These are phyloP conservation scores for Alosa sapidissima DNA, from an alignment of 2,797 vertebrate species.

Conservation along the genomic window DNA sequence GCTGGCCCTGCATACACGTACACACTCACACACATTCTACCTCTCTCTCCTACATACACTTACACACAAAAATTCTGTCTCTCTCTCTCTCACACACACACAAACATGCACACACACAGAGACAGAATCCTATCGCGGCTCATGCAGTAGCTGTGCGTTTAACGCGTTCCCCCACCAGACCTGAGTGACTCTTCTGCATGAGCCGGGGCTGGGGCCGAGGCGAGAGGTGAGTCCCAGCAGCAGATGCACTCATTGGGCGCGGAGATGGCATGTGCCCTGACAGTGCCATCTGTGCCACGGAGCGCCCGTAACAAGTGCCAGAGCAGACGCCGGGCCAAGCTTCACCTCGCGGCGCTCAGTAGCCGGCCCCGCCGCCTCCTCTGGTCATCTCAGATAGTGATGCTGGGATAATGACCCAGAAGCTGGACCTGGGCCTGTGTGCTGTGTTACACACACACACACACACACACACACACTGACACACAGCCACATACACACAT, in stretches of 20 bases:
- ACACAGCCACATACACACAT: background rate
- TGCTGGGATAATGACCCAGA: slow-evolving; percentile 16
- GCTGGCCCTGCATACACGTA: background rate
- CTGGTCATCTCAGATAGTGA: slow-evolving; percentile 9
- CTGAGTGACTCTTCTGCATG: background rate
- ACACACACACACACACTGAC: background rate
- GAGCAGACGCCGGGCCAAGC: slow-evolving; percentile 43
- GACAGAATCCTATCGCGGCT: background rate
- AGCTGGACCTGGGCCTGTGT: background rate
- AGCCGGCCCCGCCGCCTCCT: background rate
- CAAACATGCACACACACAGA: background rate
- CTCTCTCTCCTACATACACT: background rate
- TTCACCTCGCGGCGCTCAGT: slow-evolving; percentile 17
- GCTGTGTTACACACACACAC: background rate
- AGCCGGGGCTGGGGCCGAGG: background rate
- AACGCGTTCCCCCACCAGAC: background rate
- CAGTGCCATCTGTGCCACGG: slow-evolving; percentile 47
- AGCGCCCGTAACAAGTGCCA: slow-evolving; percentile 39
- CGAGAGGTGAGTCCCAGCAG: slow-evolving; percentile 39
- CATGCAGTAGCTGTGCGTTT: background rate
- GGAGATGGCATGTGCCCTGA: slow-evolving; percentile 44
- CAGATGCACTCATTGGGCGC: slow-evolving; percentile 39
- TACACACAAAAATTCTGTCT: background rate
- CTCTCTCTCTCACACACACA: background rate
- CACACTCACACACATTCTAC: background rate